Percentiles rank a stretch among this genome's conserved stretches.
These are phyloP conservation scores for Euclidia mi DNA, from an alignment of 2,888 invertebrate species.

Conservation along the genomic window DNA sequence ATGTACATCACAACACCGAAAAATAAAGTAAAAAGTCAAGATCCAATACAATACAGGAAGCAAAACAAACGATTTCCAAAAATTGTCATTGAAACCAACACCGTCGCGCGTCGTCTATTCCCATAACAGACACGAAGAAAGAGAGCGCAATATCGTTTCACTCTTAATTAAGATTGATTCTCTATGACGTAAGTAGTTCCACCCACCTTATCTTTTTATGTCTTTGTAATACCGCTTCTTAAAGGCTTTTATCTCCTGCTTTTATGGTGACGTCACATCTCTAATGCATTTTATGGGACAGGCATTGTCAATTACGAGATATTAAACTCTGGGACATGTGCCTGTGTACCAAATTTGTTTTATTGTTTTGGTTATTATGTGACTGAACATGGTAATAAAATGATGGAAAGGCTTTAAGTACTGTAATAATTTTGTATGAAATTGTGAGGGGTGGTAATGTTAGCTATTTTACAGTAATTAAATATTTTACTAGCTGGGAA, in stretches of 20 bases:
- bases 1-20: too few relatives aligned
- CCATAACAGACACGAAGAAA: constrained; percentile 21
- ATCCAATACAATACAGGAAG: too few relatives aligned
- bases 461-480: too few relatives aligned
- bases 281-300: constrained; percentile 47
- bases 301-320: constrained; percentile 46
- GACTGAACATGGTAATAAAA: too few relatives aligned
- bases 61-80: background rate
- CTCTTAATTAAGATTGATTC: constrained; percentile 62
- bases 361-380: too few relatives aligned
- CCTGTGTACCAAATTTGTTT: background rate
- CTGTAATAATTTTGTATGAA: background rate
- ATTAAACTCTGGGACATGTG: constrained; percentile 8
- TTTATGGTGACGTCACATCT: constrained; percentile 41
- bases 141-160: constrained; percentile 55
- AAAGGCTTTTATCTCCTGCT: constrained; percentile 36
- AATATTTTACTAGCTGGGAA: too few relatives aligned
- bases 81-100: background rate
- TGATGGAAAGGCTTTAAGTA: too few relatives aligned
- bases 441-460: too few relatives aligned
- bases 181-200: constrained; percentile 19
- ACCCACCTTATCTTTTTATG: constrained; percentile 11
- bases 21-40: too few relatives aligned
- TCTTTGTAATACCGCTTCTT: constrained; percentile 14
- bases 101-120: background rate